Base-by-base conservation (phyloP, 2,113 vertebrate species). In the Phocoena sinus region DNA sequence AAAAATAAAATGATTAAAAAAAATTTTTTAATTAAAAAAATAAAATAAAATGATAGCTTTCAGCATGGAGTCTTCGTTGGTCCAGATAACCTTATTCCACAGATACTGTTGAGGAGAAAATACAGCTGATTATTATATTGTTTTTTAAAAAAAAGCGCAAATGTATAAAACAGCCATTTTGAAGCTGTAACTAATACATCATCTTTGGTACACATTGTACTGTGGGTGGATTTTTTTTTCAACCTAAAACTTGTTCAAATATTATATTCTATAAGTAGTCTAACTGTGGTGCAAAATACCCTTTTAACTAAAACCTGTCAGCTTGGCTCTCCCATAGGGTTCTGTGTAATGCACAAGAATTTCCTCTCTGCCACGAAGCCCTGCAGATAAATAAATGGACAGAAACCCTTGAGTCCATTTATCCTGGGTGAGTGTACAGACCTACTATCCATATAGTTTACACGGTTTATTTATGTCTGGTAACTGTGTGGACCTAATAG, bases 361-460 rank as follows among this genome's bases (percentile, higher is more conserved):
- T 93, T 97, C 95, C 60, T 20, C 21, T 81, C 41, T 63, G 41
- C 56, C 23, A 58, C 23, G 31, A 98, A 96, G 71, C 81, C 95
- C 70, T 70, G 58, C 93, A 86, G 94, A 97, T 81, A 60, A 25
- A 82, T 79, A 96, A 93, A 68, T 0, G 31, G 91, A 38, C 58
- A 96, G 67, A 94, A 92, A 65, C 96, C 91, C 96, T 28, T 71
- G 53, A 97, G 73, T 58, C 44, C 96, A 77, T 95, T 96, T 96
- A 86, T 91, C 84, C 60, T 94, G 92, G 60, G n/a, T 36, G 11
- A 80, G 50, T 80, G 53, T 26, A 36, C 53, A 58, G 53, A 58
- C 12, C 33, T 58, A 58, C 12, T 38, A 17, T 23, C 53, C 77
- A 58, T 58, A 56, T 33, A 58, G 50, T 56, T 80, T 58, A 36